These are phyloP conservation scores for Ondatra zibethicus DNA, from an alignment of 2,113 vertebrate genomes.

Conservation along the genomic window DNA sequence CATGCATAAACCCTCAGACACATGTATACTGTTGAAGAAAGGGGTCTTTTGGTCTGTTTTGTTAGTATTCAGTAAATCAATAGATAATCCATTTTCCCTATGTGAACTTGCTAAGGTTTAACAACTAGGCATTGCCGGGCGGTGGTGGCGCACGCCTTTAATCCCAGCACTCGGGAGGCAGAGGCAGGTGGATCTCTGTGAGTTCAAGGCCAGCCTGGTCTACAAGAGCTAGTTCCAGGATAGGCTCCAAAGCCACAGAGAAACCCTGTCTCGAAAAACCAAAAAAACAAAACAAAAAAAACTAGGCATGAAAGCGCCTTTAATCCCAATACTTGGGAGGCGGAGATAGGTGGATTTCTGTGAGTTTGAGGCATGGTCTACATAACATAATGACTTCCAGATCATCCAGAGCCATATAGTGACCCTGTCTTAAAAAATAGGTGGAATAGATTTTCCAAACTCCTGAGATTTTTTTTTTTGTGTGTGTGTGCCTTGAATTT, in stretches of 20 bases:
- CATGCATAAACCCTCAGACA: rapidly evolving
- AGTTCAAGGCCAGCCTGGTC: neutral
- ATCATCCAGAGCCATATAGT: neutral
- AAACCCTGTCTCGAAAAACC: too few relatives aligned
- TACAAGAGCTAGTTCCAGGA: too few relatives aligned
- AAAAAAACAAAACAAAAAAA: too few relatives aligned
- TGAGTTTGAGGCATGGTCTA: neutral
- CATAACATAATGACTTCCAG: neutral
- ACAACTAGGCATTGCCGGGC: neutral
- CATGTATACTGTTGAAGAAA: neutral
- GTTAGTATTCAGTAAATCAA: neutral
- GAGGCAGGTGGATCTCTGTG: neutral
- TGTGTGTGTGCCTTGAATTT: neutral
- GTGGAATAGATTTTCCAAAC: slow-evolving; percentile 1
- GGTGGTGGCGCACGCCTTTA: neutral
- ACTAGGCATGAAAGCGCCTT: neutral
- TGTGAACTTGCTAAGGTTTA: neutral
- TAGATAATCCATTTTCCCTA: slow-evolving; percentile 12
- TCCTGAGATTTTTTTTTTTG: neutral
- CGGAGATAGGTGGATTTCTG: neutral
- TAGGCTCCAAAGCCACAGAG: too few relatives aligned
- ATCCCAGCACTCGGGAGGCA: neutral
- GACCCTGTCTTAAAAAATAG: neutral
- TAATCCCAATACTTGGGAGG: neutral
- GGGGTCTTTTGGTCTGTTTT: slow-evolving; percentile 11